Evolutionary conservation across 1,140 invertebrate species (phyloP).

Genomic region (Lucilia cuprina): DNA sequence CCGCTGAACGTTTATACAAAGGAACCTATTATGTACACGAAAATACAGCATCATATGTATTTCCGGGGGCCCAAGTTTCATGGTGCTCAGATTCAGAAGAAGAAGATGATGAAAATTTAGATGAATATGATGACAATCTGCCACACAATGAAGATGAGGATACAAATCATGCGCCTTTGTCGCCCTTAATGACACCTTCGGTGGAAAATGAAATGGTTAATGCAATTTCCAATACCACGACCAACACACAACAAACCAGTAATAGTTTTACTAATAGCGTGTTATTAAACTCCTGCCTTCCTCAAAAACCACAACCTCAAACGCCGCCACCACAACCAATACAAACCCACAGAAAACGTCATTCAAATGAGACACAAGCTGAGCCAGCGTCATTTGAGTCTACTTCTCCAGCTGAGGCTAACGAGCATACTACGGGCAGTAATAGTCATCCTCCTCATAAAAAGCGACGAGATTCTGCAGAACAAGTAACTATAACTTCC

Average conservation of each 20-base stretch:
- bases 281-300: background rate
- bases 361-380: background rate
- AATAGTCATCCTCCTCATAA: conserved; percentile 27
- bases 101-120: conserved; percentile 50
- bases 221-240: conserved; percentile 44
- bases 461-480: conserved; percentile 19
- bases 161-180: conserved; percentile 44
- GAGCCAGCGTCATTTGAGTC: background rate
- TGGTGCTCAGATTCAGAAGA: conserved; percentile 46
- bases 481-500: background rate
- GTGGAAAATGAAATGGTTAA: conserved; percentile 56
- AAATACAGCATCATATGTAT: conserved; percentile 55
- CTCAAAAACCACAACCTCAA: background rate
- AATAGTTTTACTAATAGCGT: background rate
- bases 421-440: too few relatives aligned
- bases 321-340: background rate
- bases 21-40: conserved; percentile 56
- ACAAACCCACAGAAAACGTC: background rate
- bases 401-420: background rate
- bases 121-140: conserved; percentile 40
- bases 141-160: conserved; percentile 15
- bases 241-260: background rate
- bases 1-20: conserved; percentile 50
- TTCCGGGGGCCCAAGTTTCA: conserved; percentile 58
- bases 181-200: conserved; percentile 50